Conservation (phyloP, 2,797 vertebrate species). For the Scarus forsteni region DNA sequence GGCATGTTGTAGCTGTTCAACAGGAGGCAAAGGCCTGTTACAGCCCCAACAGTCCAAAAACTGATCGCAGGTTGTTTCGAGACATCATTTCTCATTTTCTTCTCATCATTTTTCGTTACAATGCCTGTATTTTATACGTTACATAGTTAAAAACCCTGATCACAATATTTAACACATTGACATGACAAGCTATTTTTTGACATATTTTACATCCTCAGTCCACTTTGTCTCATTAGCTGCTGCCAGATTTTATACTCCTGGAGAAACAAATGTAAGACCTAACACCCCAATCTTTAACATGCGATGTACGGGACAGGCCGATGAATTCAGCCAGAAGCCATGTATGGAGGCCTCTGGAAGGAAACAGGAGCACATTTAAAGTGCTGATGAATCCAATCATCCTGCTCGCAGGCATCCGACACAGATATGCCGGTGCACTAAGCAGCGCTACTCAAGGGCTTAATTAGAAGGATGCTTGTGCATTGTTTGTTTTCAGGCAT, state of each 20-base stretch:
- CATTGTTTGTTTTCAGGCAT: slow-evolving; percentile 83
- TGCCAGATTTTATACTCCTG: slow-evolving; percentile 50
- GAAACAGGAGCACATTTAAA: slow-evolving; percentile 75
- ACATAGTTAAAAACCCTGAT: not conserved
- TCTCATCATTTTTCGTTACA: no score
- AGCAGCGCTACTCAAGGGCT: slow-evolving; percentile 81
- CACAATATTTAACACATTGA: slow-evolving; percentile 13
- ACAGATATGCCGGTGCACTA: slow-evolving; percentile 75
- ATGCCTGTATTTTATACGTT: no score
- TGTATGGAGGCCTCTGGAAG: slow-evolving; percentile 61
- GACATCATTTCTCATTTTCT: no score
- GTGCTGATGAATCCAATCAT: slow-evolving; percentile 83
- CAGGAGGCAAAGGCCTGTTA: no score
- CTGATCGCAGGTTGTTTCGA: no score
- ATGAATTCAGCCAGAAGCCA: slow-evolving; percentile 64
- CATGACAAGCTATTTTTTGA: slow-evolving; percentile 14
- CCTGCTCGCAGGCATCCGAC: slow-evolving; percentile 77
- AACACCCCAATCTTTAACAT: slow-evolving; percentile 43
- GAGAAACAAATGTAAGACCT: slow-evolving; percentile 45
- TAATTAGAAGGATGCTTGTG: slow-evolving; percentile 83
- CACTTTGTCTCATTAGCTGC: slow-evolving; percentile 31
- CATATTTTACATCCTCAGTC: slow-evolving; percentile 8
- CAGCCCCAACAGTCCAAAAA: no score
- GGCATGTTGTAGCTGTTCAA: no score
- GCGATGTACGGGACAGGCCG: slow-evolving; percentile 44